These are phyloP conservation scores for Drosophila orosa DNA, from an alignment of 1,140 invertebrate species.

Conservation along the genomic window DNA sequence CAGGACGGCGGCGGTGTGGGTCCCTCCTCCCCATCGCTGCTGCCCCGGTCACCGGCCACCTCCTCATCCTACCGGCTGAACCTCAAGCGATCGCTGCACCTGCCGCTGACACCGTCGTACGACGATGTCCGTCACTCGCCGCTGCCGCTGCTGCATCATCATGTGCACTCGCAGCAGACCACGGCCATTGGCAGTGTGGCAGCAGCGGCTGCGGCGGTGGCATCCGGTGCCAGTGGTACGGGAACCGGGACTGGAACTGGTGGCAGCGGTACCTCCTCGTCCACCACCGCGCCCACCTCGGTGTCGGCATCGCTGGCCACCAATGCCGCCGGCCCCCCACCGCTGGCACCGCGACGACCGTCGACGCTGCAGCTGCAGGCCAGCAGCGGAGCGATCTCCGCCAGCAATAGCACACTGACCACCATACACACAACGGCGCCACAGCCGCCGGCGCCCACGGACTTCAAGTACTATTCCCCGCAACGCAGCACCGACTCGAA, in stretches of 20 bases:
- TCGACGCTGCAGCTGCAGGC: conserved; percentile 74
- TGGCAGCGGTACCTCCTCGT: conserved; percentile 54
- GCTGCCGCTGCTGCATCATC: conserved; percentile 77
- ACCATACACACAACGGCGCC: conserved; percentile 74
- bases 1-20: not conserved
- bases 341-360: conserved; percentile 70
- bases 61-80: conserved; percentile 78
- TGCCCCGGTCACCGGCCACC: conserved; percentile 70
- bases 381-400: conserved; percentile 65
- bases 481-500: conserved; percentile 74
- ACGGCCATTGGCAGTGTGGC: conserved; percentile 68
- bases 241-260: conserved; percentile 21
- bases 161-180: conserved; percentile 69
- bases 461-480: conserved; percentile 83
- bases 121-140: conserved; percentile 78
- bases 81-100: conserved; percentile 76
- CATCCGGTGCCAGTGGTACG: conserved; percentile 26
- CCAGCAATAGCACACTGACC: conserved; percentile 67
- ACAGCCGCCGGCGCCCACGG: conserved; percentile 72
- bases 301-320: conserved; percentile 58
- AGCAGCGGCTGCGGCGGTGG: conserved; percentile 44
- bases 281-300: conserved; percentile 69
- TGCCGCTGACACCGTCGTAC: conserved; percentile 80
- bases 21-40: conserved; percentile 62
- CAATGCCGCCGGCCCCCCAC: conserved; percentile 38